Evolutionary conservation across 1,140 invertebrate species (phyloP), one percentile per base, ranked within the genome.

Genomic region (Calycopis cecrops): DNA sequence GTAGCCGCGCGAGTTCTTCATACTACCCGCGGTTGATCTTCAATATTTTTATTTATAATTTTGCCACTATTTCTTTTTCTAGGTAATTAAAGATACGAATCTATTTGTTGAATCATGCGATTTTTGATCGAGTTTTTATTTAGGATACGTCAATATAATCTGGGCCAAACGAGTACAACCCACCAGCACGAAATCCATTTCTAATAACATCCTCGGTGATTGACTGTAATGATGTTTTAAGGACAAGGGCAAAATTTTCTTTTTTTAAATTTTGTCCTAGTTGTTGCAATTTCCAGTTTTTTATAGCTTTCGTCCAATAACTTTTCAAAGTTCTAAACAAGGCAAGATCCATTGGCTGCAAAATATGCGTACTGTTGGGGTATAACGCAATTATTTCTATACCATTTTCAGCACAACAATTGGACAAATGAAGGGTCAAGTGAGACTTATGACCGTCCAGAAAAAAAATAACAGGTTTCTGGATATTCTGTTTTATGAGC

Each of bases 101-200:
- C n/a, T n/a, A n/a, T n/a, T n/a, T n/a, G n/a, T n/a, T n/a, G n/a
- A n/a, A n/a, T n/a, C n/a, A n/a, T n/a, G n/a, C n/a, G n/a, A n/a
- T n/a, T n/a, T n/a, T n/a, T n/a, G n/a, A n/a, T 10, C 40, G 55
- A 42, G 51, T 51, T 50, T 51, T 62, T 50, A 55, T 62, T 55
- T 62, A 58, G 42, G 40, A 52, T 53, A 65, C 49, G 18, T 61
- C 63, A 11, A 61, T 50, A 33, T 61, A 61, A 48, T 56, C 56
- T 38, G 56, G 53, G 51, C 59, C 59, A 56, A 59, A 65, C 3
- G 63, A 59, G 38, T 40, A 56, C 48, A 65, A 42, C 10, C 55
- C 62, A 40, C 51, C 54, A 52, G 57, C 57, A 17, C 62, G 55
- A 48, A 64, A 64, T 28, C 62, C 59, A 16, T 64, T 55, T 58